Evolutionary conservation across 2,113 vertebrate genomes (phyloP), one percentile per base, ranked within the genome.

Genomic region (Acanthisitta chloris): DNA sequence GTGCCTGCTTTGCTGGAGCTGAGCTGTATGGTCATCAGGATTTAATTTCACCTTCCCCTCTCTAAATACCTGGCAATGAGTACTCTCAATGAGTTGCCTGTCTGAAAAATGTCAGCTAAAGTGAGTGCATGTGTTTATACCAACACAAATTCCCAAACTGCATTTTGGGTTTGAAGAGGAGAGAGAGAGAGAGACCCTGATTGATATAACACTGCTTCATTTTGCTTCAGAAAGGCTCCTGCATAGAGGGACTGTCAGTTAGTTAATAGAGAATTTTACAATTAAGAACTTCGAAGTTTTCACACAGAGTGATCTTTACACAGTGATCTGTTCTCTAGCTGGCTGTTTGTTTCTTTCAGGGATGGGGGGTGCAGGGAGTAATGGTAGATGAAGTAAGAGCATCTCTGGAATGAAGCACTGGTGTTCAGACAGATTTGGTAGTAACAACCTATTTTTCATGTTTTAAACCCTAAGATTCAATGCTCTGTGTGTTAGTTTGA

Each of bases 211-310:
- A 28, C 65, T 48, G 28, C 64, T 81, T 55, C 31, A 17, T 20
- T 46, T 81, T 70, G 59, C 46, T 69, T 83, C 87, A 46, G 64
- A 73, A 93, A 65, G n/a, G 36, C 33, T 94, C 24, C 15, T 72
- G 40, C 3, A 2, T 3, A 3, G 40, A 61, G 31, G 21, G 34
- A 12, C 51, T 36, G 5, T 36, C 0, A 0, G 11, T n/a, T n/a
- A 48, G 25, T 71, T 81, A 90, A 74, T 25, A 65, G 19, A 36
- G 70, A 2, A 0, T 66, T 62, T 66, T 66, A 58, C 10, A 9
- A 49, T 59, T 59, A 84, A 71, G 38, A 79, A 33, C 15, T 89
- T 65, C 3, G 8, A 61, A 72, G 23, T 74, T 55, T 92, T 87
- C 38, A 38, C 5, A 2, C 0, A 0, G 36, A 26, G 10, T 67